These are phyloP conservation scores for Stercorarius parasiticus DNA, from an alignment of 2,113 vertebrate genomes.

Conservation along the genomic window DNA sequence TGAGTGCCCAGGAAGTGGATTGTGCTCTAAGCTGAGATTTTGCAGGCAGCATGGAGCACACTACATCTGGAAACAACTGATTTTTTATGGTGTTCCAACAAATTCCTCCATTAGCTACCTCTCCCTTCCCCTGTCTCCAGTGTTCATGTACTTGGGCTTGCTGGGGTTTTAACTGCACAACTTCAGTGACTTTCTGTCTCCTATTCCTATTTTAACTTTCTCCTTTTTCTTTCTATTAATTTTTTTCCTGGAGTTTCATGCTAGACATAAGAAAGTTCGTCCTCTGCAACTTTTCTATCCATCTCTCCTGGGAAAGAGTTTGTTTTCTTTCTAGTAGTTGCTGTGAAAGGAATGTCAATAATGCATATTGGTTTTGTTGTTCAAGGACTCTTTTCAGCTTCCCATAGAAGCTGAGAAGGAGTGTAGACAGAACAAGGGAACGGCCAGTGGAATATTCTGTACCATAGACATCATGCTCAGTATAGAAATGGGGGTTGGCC, in stretches of 20 bases:
- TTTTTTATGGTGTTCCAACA: background rate
- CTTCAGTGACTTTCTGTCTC: background rate
- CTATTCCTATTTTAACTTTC: background rate
- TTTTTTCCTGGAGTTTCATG: background rate
- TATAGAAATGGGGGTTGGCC: background rate
- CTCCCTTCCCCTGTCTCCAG: background rate
- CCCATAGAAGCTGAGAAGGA: background rate
- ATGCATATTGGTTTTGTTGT: background rate
- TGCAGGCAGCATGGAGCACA: background rate
- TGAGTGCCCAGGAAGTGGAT: background rate
- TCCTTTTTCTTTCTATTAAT: background rate
- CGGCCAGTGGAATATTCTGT: background rate
- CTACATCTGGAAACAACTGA: background rate
- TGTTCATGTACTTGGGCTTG: background rate
- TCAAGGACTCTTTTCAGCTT: background rate
- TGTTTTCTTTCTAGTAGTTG: background rate
- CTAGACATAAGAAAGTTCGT: background rate
- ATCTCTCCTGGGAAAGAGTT: background rate
- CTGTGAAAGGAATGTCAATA: background rate
- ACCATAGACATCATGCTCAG: background rate
- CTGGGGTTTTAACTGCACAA: background rate
- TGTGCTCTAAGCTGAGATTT: background rate
- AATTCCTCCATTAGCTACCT: background rate
- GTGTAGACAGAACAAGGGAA: background rate
- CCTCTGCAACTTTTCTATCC: background rate